Evolutionary conservation across 2,797 vertebrate genomes (phyloP), one percentile per base, ranked within the genome.

Genomic region (Dendrocincla fuliginosa): DNA sequence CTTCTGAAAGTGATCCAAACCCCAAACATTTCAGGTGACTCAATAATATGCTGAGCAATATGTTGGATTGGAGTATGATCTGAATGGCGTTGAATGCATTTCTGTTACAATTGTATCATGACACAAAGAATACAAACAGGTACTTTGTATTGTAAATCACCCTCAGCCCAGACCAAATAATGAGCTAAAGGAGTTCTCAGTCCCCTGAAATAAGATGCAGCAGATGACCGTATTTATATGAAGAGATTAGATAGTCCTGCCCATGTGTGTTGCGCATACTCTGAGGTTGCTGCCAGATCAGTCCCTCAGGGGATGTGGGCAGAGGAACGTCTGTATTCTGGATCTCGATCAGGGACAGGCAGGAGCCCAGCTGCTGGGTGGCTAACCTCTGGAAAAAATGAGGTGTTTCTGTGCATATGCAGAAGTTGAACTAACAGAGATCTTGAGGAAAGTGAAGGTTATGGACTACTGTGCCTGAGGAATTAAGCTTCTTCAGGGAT

Each of bases 201-300:
- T 52, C 23, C 35, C 39, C 67, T 90, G 65, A 86, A 84, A 41
- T 37, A 78, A 79, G 32, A 39, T 13, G 70, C 84, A 90, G 73
- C 52, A 79, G 61, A 63, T 73, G 65, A 78, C 47, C 41, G 57
- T 86, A 11, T 76, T 65, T 63, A 23, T 39, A 55, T 8, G 4
- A 91, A 85, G 42, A 79, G 8, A 9, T 30, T 22, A 86, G 49
- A 47, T 88, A 86, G 84, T 61, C 57, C 70, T 95, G 73, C 28
- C 3, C 2, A 37, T 33, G 57, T 87, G 56, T 32, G 4, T 84
- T 70, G 76, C 1, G 5, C 11, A 7, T 63, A 39, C 55, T 97
- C 83, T 78, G 80, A 96, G 70, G 57, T 93, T 65, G 91, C 93
- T 96, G 93, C 94, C 91, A 97, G 91, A 94, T 93, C 96, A 97